These are phyloP conservation scores for Characodon lateralis DNA, from an alignment of 2,797 vertebrate genomes.

Conservation along the genomic window DNA sequence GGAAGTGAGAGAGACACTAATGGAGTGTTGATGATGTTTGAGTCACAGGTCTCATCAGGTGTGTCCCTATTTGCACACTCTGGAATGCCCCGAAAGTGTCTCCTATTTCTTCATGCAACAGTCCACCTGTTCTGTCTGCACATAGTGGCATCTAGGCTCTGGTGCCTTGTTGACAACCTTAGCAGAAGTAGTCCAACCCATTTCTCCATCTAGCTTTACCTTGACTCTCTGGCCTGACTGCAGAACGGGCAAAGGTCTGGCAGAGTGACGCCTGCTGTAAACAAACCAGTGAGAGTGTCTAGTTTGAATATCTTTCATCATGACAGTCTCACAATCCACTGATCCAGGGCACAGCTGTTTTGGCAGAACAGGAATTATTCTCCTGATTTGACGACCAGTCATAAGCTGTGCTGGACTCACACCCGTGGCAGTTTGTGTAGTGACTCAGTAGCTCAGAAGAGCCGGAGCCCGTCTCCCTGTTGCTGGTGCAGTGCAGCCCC, in stretches of 20 bases:
- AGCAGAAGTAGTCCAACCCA: not conserved
- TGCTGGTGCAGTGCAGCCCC: no score
- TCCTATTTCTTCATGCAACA: not conserved
- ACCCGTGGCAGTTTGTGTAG: not conserved
- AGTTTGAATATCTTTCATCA: not conserved
- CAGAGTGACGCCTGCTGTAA: not conserved
- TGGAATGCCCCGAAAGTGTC: not conserved
- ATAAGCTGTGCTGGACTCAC: not conserved
- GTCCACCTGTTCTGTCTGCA: not conserved
- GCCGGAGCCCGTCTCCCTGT: not conserved
- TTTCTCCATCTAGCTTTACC: constrained; percentile 2
- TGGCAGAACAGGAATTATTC: not conserved
- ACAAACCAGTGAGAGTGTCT: not conserved
- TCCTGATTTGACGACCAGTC: not conserved
- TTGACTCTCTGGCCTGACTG: not conserved
- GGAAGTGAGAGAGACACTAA: no score
- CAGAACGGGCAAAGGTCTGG: not conserved
- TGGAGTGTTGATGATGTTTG: no score
- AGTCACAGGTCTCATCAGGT: no score
- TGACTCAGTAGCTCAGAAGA: not conserved
- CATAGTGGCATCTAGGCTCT: not conserved
- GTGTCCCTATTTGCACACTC: not conserved
- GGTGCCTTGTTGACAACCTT: not conserved
- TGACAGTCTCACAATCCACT: not conserved
- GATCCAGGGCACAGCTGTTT: not conserved